These are phyloP conservation scores for Tiliqua scincoides DNA, from an alignment of 2,113 vertebrate genomes.

Conservation along the genomic window DNA sequence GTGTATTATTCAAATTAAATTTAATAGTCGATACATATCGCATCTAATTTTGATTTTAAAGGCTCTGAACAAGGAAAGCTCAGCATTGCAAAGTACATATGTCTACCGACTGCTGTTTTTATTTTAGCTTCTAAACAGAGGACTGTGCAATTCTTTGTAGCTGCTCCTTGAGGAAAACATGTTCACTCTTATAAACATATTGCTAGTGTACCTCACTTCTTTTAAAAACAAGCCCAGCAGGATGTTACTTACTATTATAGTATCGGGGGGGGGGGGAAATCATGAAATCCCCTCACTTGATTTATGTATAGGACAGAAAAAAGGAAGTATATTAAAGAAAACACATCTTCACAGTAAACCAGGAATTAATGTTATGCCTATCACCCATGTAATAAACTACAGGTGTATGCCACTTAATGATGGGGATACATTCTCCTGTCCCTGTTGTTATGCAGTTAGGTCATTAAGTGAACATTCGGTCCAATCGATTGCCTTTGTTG, in stretches of 20 bases:
- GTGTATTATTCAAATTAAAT: background rate
- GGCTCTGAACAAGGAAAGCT: background rate
- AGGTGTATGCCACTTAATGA: too few species aligned
- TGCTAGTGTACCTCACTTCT: background rate
- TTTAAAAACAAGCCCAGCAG: background rate
- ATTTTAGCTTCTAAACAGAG: background rate
- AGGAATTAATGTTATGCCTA: too few species aligned
- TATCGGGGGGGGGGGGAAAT: too few species aligned
- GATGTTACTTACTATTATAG: background rate
- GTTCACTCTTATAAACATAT: background rate
- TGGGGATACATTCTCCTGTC: too few species aligned
- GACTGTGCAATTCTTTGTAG: background rate
- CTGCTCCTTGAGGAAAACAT: background rate
- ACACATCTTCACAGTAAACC: too few species aligned
- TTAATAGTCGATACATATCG: background rate
- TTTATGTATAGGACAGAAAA: too few species aligned
- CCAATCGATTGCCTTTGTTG: too few species aligned
- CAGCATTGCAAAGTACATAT: background rate
- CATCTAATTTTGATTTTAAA: background rate
- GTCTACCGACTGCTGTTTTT: background rate
- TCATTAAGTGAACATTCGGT: too few species aligned
- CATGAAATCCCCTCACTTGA: too few species aligned
- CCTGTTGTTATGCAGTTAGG: too few species aligned
- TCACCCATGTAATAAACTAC: too few species aligned
- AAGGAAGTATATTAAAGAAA: too few species aligned